A percentile compares a stretch with the other conserved stretches of the same genome.
Evolutionary conservation across 2,113 vertebrate species (phyloP).

Genomic region (Ailurus styani): DNA sequence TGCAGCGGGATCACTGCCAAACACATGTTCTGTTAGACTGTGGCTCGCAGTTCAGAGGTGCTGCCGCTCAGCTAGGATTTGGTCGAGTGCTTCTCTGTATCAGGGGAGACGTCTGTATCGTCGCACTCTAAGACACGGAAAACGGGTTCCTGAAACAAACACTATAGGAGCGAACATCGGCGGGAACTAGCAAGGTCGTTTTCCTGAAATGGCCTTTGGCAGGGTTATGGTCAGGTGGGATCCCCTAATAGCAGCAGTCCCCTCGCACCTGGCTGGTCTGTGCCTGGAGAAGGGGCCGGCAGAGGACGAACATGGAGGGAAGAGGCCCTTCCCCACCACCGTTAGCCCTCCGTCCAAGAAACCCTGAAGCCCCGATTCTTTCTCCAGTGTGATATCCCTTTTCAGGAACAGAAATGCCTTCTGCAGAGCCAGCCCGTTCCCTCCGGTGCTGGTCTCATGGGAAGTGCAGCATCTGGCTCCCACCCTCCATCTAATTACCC

Average conservation of each 20-base stretch:
- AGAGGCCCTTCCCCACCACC: not conserved
- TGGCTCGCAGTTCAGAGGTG: not conserved
- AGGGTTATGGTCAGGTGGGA: too few species aligned
- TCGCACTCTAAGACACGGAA: not conserved
- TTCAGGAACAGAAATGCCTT: not conserved
- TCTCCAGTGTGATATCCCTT: not conserved
- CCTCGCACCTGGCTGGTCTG: too few species aligned
- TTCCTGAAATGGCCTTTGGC: not conserved
- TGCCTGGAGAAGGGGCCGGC: not conserved
- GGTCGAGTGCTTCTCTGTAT: not conserved
- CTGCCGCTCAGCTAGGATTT: not conserved
- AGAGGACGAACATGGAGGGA: not conserved
- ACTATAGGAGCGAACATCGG: not conserved
- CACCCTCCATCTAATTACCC: slow-evolving; percentile 40
- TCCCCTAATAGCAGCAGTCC: rapidly evolving
- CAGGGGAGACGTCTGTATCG: not conserved
- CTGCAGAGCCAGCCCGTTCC: not conserved
- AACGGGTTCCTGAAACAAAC: not conserved
- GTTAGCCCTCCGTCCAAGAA: too few species aligned
- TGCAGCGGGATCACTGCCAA: not conserved
- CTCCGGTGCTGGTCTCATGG: not conserved
- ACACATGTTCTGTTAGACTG: not conserved
- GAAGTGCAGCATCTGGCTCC: slow-evolving; percentile 33
- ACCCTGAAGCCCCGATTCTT: not conserved
- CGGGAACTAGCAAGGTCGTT: not conserved